Percentiles rank a stretch among this genome's conserved stretches.
phyloP scores from a whole-genome alignment of 2,113 vertebrate species.

The Rattus norvegicus region DNA sequence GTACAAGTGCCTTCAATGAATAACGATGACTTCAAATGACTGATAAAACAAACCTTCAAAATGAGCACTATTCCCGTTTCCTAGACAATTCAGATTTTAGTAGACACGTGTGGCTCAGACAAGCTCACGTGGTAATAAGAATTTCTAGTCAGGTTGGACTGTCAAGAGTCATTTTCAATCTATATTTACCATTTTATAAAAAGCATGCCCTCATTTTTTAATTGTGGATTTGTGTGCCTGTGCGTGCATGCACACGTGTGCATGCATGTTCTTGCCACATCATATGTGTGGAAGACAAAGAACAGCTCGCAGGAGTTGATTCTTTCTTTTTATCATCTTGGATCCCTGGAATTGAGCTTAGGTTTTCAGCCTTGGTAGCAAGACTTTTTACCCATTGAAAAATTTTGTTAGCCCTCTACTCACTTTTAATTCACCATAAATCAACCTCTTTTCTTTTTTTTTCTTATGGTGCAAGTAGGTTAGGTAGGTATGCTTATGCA shows the following conservation, averaged over 20 bases:
- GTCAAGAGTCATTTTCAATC: not conserved
- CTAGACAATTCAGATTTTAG: not conserved
- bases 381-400: not conserved
- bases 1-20: not conserved
- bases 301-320: not conserved
- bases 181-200: not conserved
- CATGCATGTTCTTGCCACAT: not conserved
- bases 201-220: not conserved
- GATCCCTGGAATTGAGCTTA: not conserved
- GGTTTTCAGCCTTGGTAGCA: not conserved
- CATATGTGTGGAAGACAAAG: too few species aligned
- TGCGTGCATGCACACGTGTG: too few species aligned
- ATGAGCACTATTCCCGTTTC: not conserved
- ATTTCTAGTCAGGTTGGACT: not conserved
- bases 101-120: rapidly evolving
- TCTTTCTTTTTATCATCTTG: not conserved
- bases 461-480: not conserved
- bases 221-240: not conserved
- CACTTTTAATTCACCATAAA: not conserved
- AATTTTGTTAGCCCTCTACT: not conserved
- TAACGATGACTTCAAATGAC: not conserved
- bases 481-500: not conserved
- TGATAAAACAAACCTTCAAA: not conserved
- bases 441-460: not conserved
- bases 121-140: not conserved